Evolutionary conservation across 2,797 vertebrate genomes (phyloP).

Genomic region (Notamacropus eugenii): DNA sequence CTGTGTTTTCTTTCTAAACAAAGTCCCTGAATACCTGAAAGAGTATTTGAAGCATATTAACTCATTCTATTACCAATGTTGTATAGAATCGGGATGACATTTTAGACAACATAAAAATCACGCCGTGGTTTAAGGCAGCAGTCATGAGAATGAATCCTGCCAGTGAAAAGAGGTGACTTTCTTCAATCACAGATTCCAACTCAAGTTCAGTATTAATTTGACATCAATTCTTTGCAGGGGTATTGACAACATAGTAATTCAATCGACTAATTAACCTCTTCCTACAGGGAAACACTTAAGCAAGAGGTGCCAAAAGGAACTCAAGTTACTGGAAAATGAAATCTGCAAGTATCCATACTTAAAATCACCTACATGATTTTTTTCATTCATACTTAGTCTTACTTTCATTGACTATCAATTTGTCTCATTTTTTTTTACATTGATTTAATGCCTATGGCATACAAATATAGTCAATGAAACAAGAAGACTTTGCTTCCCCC

Average conservation of each 20-base stretch:
- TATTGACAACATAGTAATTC: constrained; percentile 62
- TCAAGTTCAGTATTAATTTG: constrained; percentile 34
- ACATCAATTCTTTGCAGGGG: constrained; percentile 56
- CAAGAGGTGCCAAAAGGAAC: constrained; percentile 95
- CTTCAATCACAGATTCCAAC: not conserved
- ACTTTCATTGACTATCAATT: constrained; percentile 84
- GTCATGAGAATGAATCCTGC: not conserved
- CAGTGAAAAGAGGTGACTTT: not conserved
- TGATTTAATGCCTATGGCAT: constrained; percentile 45
- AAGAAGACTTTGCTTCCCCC: constrained; percentile 53
- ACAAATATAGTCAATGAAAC: constrained; percentile 83
- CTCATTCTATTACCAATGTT: not conserved
- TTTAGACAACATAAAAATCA: not conserved
- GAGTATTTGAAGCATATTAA: not conserved
- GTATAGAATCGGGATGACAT: not conserved
- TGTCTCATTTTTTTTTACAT: constrained; percentile 45
- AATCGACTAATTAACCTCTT: constrained; percentile 86
- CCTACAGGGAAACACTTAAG: constrained; percentile 95
- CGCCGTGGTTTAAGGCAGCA: not conserved
- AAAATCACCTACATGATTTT: constrained; percentile 77
- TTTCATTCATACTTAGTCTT: constrained; percentile 68
- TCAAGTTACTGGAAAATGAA: constrained; percentile 91
- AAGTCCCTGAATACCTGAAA: constrained; percentile 36
- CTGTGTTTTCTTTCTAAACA: constrained; percentile 52
- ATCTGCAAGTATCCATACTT: constrained; percentile 94